Percentiles rank a stretch among this genome's conserved stretches.
Evolutionary conservation across 2,797 vertebrate genomes (phyloP).

Genomic region (Perodicticus potto): DNA sequence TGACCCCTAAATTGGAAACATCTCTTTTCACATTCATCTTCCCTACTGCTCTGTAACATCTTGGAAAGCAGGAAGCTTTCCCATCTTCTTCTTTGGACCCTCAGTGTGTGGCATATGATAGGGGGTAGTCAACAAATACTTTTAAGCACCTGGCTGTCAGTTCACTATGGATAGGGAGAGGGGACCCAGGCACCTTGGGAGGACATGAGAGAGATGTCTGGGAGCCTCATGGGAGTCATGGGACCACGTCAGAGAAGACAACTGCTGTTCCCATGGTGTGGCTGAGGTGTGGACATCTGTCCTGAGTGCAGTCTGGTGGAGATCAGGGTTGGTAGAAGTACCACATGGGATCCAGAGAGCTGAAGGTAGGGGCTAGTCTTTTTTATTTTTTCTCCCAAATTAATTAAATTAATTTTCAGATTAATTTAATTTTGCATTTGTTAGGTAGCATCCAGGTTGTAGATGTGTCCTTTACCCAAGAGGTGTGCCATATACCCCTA

Average conservation of each 20-base stretch:
- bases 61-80: not conserved
- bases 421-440: too few relatives aligned
- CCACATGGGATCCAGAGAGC: not conserved
- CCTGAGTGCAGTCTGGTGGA: not conserved
- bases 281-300: not conserved
- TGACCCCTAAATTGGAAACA: not conserved
- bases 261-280: not conserved
- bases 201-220: not conserved
- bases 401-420: too few relatives aligned
- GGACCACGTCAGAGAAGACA: not conserved
- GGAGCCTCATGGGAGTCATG: not conserved
- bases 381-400: not conserved
- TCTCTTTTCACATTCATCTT: not conserved
- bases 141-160: not conserved
- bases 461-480: too few relatives aligned
- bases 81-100: not conserved
- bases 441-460: too few relatives aligned
- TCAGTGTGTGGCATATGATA: not conserved
- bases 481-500: too few relatives aligned
- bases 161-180: not conserved
- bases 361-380: not conserved
- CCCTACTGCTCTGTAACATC: not conserved
- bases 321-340: not conserved
- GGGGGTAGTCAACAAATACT: not conserved
- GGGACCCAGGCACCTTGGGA: not conserved